Base-by-base conservation (phyloP, 2,797 vertebrate genomes). In the Poecilia velifera region DNA sequence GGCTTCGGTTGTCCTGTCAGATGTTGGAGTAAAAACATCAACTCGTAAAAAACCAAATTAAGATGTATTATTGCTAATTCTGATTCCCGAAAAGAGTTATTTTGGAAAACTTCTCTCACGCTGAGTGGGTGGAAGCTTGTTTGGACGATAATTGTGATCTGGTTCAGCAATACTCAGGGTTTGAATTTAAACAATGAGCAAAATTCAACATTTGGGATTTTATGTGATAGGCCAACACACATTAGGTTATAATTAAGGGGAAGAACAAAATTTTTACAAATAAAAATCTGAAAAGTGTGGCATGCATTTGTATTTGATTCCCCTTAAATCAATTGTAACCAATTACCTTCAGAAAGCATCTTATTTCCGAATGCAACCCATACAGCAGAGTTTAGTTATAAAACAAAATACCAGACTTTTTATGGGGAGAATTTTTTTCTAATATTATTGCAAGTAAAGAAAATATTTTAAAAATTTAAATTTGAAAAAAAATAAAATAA, bases 101-200 rank as follows among this genome's bases (percentile, higher is more conserved):
- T 92, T 89, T 89, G 16, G 77, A 81, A 82, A 89, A 89, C 86
- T n/a, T 79, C 84, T 88, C 82, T 70, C 85, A 83, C 88, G 84
- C 77, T 80, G 84, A 89, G 90, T 91, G 86, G 89, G 88, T 77
- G 91, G 87, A 72, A 87, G 83, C 79, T 84, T 88, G 81, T 90
- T 90, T 90, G 88, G 78, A 87, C 83, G 71, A 84, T 87, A 82
- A 85, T 91, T 88, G 88, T 85, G 82, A 82, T 81, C 80, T 47
- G 13, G 74, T 16, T 71, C 83, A 86, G 64, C 46, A 84, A 85
- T 82, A 86, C 79, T 66, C 51, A 13, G 79, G 64, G 71, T 86
- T 85, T 85, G 81, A 81, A 90, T 87, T 88, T 84, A 86, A 89
- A 89, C 68, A 77, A 2, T 25, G 28, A 45, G 53, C 18, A 64